phyloP scores from a whole-genome alignment of 2,888 invertebrate species.

The Synergus umbraculus region DNA sequence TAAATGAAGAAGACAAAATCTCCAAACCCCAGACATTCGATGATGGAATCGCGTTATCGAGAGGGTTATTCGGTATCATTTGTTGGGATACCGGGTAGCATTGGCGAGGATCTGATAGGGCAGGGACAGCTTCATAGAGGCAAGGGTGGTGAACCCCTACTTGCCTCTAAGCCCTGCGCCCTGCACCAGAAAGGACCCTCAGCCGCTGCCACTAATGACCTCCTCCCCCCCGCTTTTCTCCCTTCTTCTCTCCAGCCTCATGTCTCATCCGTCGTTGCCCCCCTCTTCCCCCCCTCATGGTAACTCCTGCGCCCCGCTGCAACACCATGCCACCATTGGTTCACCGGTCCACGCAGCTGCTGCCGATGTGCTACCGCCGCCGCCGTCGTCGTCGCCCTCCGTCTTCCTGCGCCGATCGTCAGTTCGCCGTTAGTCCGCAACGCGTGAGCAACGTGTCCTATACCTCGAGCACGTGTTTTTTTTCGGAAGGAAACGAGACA shows the following conservation, averaged over 20 bases:
- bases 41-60: slow-evolving; percentile 26
- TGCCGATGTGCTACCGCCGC: slow-evolving; percentile 60
- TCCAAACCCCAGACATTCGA: background rate
- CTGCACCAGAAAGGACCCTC: slow-evolving; percentile 64
- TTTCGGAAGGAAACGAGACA: background rate
- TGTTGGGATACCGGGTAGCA: background rate
- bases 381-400: slow-evolving; percentile 55
- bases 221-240: slow-evolving; percentile 55
- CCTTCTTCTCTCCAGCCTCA: slow-evolving; percentile 41
- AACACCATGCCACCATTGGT: slow-evolving; percentile 72
- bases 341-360: slow-evolving; percentile 73
- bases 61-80: slow-evolving; percentile 29
- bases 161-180: background rate
- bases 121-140: background rate
- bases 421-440: slow-evolving; percentile 45
- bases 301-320: slow-evolving; percentile 51
- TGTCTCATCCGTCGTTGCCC: slow-evolving; percentile 55
- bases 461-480: slow-evolving; percentile 27
- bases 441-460: slow-evolving; percentile 47
- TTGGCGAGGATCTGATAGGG: background rate
- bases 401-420: slow-evolving; percentile 50
- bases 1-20: no score
- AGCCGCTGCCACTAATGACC: slow-evolving; percentile 67
- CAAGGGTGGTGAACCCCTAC: slow-evolving; percentile 71
- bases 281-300: slow-evolving; percentile 50